phyloP scores from a whole-genome alignment of 2,888 invertebrate species.

The Hypolimnas misippus region DNA sequence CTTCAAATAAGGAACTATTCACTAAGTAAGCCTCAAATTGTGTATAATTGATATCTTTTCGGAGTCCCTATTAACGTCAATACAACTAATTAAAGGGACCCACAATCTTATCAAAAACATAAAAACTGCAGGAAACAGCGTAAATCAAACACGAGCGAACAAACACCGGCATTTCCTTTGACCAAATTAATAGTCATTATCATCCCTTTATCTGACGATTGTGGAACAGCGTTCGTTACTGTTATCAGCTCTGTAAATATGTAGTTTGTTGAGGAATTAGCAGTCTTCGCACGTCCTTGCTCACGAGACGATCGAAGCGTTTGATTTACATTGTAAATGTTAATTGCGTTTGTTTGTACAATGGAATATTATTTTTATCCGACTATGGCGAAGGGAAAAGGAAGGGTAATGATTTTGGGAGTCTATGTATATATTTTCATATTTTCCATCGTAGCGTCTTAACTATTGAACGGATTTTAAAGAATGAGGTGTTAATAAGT shows the following conservation, averaged over 20 bases:
- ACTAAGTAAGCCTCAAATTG: background rate
- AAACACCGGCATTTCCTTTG: slow-evolving; percentile 66
- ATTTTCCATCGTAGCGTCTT: too few relatives aligned
- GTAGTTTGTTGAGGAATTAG: slow-evolving; percentile 63
- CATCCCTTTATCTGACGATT: slow-evolving; percentile 59
- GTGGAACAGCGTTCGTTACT: slow-evolving; percentile 64
- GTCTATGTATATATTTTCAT: too few relatives aligned
- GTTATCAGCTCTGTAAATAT: slow-evolving; percentile 64
- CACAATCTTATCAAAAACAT: background rate
- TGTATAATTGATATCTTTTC: background rate
- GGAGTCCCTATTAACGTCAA: background rate
- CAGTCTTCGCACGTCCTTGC: slow-evolving; percentile 46
- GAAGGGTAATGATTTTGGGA: too few relatives aligned
- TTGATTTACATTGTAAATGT: background rate
- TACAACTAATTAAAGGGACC: background rate
- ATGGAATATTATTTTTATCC: background rate
- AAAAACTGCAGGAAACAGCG: background rate
- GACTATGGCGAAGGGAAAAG: too few relatives aligned
- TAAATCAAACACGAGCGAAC: background rate
- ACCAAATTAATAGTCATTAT: slow-evolving; percentile 61
- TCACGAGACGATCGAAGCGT: slow-evolving; percentile 30
- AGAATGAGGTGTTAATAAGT: too few relatives aligned
- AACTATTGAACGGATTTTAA: too few relatives aligned
- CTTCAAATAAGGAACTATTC: too few relatives aligned
- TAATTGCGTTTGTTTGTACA: background rate